Evolutionary conservation across 2,888 invertebrate genomes (phyloP), one percentile per base, ranked within the genome.

Genomic region (Patella pellucida): DNA sequence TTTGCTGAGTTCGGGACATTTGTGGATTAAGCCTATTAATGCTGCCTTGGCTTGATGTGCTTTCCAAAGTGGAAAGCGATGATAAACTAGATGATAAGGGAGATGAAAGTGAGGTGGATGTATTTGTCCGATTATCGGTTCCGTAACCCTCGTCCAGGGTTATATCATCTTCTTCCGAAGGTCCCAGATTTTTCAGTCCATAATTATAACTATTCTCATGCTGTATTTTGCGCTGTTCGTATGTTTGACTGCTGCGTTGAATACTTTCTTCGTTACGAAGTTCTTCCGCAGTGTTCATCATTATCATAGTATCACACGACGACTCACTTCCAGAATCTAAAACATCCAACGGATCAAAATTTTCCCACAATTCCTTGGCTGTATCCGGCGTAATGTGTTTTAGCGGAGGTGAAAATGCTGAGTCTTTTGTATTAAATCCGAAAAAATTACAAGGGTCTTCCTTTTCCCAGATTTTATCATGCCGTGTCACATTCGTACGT

Each of bases 81-180:
- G 82, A 82, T 56, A 85, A 83, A 76, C 86, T 85, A 15, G 84
- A 85, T 1, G 86, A 86, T 71, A 86, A 77, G 1, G 85, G 85
- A 11, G 87, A 87, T 5, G 86, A 84, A 15, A 86, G 79, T n/a
- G 80, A 82, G 15, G 85, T 80, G 14, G 79, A 75, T 9, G 85
- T 86, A 69, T 84, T 84, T 15, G 85, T 84, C 73, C 85, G 83
- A 19, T 84, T 85, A 79, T 85, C 85, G 62, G 87, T 86, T 31
- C 85, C 83, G 54, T 87, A 87, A 0, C 87, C 87, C 71, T 87
- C 87, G 77, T 87, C 87, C 62, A 81, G 83, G 0, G 79, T 79
- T 69, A 80, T 79, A 67, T 77, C 77, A 69, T 82, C 84, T 19
- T 76, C 78, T 14, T 54, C 15, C 51, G 71, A 67, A 19, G 70